Evolutionary conservation across 2,113 vertebrate species (phyloP), one percentile per base, ranked within the genome.

Genomic region (Erythrolamprus reginae): DNA sequence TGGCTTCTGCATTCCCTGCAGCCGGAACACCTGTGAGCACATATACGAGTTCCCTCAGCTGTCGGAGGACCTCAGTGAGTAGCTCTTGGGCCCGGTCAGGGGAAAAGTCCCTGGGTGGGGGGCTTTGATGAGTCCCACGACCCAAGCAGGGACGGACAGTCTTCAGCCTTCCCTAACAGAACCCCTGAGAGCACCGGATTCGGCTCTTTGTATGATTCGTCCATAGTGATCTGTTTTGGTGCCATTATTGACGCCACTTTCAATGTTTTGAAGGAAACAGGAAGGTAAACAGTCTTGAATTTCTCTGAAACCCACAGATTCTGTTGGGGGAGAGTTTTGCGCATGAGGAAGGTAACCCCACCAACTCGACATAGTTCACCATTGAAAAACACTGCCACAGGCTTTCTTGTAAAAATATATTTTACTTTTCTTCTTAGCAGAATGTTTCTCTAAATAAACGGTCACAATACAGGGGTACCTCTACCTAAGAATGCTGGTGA

Each of bases 31-130:
- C 0, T 99, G 99, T 58, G 99, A 99, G 95, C 99, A 99, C 93
- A 99, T 99, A 94, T 99, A 99, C 42, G 99, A 99, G 95, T 99
- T 99, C 93, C 99, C 99, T 24, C 98, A 99, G 95, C 98, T 99
- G 93, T 98, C 99, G 50, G 99, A 99, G 85, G 98, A 99, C 87
- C 98, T 99, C 93, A 99, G 99, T 99, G 97, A 96, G 99, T 98
- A 92, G 90, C 70, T 21, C 70, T 77, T 10, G 33, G 33, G 33
- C 17, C 33, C 0, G 17, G 70, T 3, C 7, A 0, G 17, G 70
- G 3, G 15, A 3, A 21, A 0, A 0, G 17, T 9, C 33, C 70
- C 1, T 1, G 7, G 33, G 7, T 10, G 70, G 33, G 33, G 21
- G 70, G 70, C 33, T 21, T 8, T 21, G 19, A 8, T 3, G 33